A percentile compares a stretch with the other conserved stretches of the same genome.
phyloP scores from a whole-genome alignment of 2,113 vertebrate species.

The Tetrao urogallus region DNA sequence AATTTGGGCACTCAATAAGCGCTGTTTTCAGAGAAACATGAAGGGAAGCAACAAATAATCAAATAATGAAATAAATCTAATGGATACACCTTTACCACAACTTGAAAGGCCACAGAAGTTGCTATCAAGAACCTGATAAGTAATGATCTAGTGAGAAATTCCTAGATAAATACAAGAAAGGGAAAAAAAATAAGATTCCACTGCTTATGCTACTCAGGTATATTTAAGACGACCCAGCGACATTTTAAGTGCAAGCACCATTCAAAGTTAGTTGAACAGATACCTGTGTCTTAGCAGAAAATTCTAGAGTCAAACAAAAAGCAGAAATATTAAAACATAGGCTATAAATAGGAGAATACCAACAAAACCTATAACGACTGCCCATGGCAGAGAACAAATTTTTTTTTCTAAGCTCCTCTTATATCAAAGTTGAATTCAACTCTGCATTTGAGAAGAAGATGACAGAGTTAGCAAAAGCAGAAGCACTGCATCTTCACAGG shows the following conservation, averaged over 20 bases:
- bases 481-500: slow-evolving; percentile 45
- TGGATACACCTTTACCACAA: background rate
- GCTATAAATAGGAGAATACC: background rate
- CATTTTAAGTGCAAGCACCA: background rate
- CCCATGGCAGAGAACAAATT: background rate
- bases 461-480: slow-evolving; percentile 38
- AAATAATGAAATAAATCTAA: background rate
- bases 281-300: background rate
- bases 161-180: background rate
- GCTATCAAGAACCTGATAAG: background rate
- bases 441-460: slow-evolving; percentile 12
- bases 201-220: background rate
- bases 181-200: background rate
- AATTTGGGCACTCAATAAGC: background rate
- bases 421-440: slow-evolving; percentile 25
- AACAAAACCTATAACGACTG: background rate
- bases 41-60: background rate
- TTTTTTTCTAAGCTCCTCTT: background rate
- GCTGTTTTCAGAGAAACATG: background rate
- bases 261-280: background rate
- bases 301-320: background rate
- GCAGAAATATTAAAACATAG: background rate
- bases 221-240: background rate
- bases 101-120: background rate
- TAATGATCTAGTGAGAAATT: background rate